phyloP scores from a whole-genome alignment of 2,113 vertebrate genomes.

The Ciconia stormi region DNA sequence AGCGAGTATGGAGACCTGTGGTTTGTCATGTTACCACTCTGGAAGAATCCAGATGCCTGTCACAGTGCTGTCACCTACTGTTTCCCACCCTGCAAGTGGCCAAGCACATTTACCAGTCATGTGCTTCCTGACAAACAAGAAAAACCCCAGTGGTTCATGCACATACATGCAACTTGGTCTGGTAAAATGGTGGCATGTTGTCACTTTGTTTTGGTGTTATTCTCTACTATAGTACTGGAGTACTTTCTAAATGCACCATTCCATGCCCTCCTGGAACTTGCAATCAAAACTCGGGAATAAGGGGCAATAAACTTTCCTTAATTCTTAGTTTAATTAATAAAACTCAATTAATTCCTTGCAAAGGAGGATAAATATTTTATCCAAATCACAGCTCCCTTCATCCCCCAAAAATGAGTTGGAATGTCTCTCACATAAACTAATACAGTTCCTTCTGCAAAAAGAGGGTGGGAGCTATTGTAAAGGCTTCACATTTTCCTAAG shows the following conservation, averaged over 20 bases:
- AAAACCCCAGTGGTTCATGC: background rate
- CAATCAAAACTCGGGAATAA: background rate
- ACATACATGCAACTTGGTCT: background rate
- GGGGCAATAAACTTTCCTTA: background rate
- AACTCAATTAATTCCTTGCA: background rate
- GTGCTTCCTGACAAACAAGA: background rate
- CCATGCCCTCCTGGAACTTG: background rate
- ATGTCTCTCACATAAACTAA: background rate
- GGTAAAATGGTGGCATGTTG: background rate
- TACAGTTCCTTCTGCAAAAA: background rate
- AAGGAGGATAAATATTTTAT: background rate
- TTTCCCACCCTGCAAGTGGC: background rate
- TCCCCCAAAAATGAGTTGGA: background rate
- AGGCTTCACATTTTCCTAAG: background rate
- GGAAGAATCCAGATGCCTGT: background rate
- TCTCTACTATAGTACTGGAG: background rate
- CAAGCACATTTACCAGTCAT: background rate
- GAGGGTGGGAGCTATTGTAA: background rate
- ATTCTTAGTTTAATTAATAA: background rate
- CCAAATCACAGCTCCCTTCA: background rate
- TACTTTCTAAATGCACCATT: background rate
- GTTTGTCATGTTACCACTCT: background rate
- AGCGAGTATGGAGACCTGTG: background rate
- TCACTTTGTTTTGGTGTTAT: background rate
- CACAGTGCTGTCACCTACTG: background rate